Base-by-base conservation (phyloP, 2,888 invertebrate species). In the Sarcophaga caerulescens region DNA sequence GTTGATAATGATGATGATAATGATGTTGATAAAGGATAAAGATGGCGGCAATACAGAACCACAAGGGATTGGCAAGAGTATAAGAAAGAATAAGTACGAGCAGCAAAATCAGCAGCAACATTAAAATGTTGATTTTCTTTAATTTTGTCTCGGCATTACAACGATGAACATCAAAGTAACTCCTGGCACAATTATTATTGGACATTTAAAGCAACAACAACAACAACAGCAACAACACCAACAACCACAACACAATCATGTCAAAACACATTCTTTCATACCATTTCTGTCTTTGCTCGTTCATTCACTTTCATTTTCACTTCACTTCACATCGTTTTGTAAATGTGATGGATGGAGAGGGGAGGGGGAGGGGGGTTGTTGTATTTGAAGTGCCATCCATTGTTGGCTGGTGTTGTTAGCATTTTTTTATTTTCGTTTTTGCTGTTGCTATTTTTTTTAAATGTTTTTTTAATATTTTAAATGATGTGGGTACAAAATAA, bases 151-250 rank as follows among this genome's bases (percentile, higher is more conserved):
- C 71, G 82, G 44, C 77, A 52, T 73, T 66, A 60, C 77, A 68
- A 45, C 0, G 4, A 21, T 12, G 45, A 74, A 69, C 70, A 75
- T 70, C 69, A 84, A 84, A 84, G 84, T 76, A 76, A 75, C 75
- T 70, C 35, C 70, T 75, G 79, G 69, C 74, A 65, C 79, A 75
- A 79, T 84, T 79, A 75, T 84, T 76, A 82, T 82, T 74, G 75
- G 79, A 84, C 79, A 75, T 75, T 80, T 75, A 35, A 66, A 66
- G 75, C 62, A 70, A 75, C 65, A 4, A 80, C 14, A 52, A 52
- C 17, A 52, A 17, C 52, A 47, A 47, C 47, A 47, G 1, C 5
- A 47, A 47, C 10, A 47, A 47, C n/a, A n/a, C n/a, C n/a, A n/a
- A n/a, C n/a, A n/a, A n/a, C n/a, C 47, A 47, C 12, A 4, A 52